Conservation (phyloP, 2,888 invertebrate genomes). For the Nomada lathburiana region DNA sequence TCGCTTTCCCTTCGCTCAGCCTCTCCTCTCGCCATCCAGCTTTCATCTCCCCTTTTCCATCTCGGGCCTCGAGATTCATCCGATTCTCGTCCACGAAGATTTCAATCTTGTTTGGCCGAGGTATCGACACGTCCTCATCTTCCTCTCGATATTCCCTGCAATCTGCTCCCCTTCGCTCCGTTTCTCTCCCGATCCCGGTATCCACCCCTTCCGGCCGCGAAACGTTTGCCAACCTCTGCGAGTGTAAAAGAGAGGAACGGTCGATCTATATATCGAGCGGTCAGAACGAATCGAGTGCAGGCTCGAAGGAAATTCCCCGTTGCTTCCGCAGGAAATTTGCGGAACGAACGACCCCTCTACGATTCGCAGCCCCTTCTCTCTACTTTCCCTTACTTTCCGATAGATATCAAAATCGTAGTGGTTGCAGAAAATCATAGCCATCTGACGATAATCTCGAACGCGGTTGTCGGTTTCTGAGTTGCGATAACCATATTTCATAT, state of each 20-base stretch:
- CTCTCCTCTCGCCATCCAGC: constrained; percentile 22
- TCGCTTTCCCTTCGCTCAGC: not conserved
- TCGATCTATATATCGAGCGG: constrained; percentile 63
- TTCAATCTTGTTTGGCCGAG: constrained; percentile 79
- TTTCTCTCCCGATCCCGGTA: not conserved
- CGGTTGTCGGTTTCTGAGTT: too few species aligned
- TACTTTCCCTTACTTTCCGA: not conserved
- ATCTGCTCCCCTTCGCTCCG: constrained; percentile 53
- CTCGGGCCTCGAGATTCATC: constrained; percentile 71
- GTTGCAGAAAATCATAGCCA: not conserved
- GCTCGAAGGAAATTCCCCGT: constrained; percentile 64
- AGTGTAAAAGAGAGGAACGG: constrained; percentile 39
- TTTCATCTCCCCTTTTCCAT: constrained; percentile 75
- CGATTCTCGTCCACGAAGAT: constrained; percentile 77
- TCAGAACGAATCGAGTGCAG: constrained; percentile 52
- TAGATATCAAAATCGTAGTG: not conserved
- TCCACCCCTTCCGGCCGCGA: constrained; percentile 34
- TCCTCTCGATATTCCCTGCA: constrained; percentile 66
- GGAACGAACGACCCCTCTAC: constrained; percentile 52
- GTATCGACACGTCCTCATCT: constrained; percentile 74
- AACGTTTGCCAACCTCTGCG: constrained; percentile 63
- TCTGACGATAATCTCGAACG: too few species aligned
- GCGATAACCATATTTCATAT: too few species aligned
- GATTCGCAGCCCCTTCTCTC: constrained; percentile 24
- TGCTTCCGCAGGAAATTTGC: constrained; percentile 75